phyloP scores from a whole-genome alignment of 2,888 invertebrate genomes.

The Corbicula japonica region DNA sequence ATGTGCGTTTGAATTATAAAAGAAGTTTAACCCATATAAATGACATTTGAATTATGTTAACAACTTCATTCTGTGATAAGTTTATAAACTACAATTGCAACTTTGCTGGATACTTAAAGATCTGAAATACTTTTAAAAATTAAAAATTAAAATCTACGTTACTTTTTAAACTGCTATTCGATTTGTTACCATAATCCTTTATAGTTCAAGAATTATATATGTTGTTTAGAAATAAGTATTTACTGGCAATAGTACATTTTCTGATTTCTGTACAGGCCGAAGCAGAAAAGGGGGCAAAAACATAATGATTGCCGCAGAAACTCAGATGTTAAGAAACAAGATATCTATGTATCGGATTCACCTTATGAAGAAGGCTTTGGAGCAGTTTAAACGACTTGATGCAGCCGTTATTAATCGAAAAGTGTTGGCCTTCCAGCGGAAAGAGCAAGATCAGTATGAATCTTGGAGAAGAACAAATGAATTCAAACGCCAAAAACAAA shows the following conservation, averaged over 20 bases:
- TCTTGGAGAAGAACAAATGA: conserved; percentile 12
- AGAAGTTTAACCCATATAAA: no score
- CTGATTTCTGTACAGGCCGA: conserved; percentile 48
- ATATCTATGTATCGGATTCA: conserved; percentile 39
- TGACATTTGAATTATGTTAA: no score
- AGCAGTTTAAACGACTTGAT: conserved; percentile 1
- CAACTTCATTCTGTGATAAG: no score
- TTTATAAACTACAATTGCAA: no score
- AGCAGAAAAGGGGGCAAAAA: conserved; percentile 49
- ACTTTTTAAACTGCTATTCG: no score
- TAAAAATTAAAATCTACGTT: no score
- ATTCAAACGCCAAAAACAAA: not conserved
- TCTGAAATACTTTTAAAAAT: no score
- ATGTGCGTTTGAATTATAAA: no score
- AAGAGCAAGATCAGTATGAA: conserved; percentile 4
- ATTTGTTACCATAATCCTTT: not conserved
- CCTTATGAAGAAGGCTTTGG: conserved; percentile 52
- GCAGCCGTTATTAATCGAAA: conserved; percentile 14
- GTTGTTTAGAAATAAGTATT: not conserved
- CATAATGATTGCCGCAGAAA: conserved; percentile 35
- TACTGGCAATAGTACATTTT: not conserved
- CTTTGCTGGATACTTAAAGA: no score
- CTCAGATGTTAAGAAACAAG: conserved; percentile 24
- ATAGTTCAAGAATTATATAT: not conserved
- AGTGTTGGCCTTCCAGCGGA: conserved; percentile 14